Conservation (phyloP, 1,140 invertebrate species). For the Bradysia coprophila region DNA sequence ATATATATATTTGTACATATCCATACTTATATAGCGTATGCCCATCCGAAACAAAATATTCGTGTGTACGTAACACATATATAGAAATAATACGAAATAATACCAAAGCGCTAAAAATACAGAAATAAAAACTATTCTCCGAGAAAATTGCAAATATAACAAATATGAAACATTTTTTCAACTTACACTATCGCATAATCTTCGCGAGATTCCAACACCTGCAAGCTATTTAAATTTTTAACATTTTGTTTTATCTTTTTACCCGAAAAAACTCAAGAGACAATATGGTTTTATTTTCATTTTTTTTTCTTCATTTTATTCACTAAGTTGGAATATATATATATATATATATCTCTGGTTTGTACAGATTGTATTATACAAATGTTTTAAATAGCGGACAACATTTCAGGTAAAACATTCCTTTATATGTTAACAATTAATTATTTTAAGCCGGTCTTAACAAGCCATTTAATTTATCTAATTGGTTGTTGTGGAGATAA, state of each 20-base stretch:
- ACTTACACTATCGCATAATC: not conserved
- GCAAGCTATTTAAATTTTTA: not conserved
- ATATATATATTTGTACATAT: not conserved
- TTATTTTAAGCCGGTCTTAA: not conserved
- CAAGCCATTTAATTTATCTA: not conserved
- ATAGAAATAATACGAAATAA: too few relatives aligned
- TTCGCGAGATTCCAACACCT: not conserved
- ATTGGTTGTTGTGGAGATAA: not conserved
- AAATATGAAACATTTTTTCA: not conserved
- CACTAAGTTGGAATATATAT: too few relatives aligned
- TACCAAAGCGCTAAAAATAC: too few relatives aligned
- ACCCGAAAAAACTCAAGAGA: too few relatives aligned
- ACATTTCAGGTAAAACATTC: not conserved
- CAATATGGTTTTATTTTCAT: not conserved
- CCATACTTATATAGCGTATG: not conserved
- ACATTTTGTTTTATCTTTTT: too few relatives aligned
- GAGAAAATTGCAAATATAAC: not conserved
- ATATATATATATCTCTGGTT: too few relatives aligned
- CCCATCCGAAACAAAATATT: not conserved
- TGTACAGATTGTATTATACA: not conserved
- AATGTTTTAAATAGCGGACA: not conserved
- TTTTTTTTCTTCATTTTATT: too few relatives aligned
- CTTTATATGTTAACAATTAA: not conserved
- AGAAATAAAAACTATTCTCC: too few relatives aligned
- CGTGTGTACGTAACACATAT: too few relatives aligned